Conservation (phyloP, 1,140 invertebrate genomes). For the Halesus radiatus region DNA sequence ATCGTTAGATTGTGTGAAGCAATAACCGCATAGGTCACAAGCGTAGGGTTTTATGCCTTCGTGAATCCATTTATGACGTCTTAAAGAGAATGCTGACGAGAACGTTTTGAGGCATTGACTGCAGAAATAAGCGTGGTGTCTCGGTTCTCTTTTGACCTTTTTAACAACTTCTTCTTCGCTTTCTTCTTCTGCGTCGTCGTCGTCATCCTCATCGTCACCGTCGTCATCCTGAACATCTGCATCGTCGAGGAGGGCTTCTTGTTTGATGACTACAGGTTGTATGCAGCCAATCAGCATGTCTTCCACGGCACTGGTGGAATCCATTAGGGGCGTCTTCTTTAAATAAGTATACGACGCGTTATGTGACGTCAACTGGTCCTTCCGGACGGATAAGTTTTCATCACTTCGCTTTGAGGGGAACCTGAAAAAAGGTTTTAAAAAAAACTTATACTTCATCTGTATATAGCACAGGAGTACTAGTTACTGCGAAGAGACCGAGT, state of each 20-base stretch:
- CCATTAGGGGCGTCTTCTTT: background rate
- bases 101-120: background rate
- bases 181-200: background rate
- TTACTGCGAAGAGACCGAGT: too few relatives aligned
- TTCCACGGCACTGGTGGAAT: background rate
- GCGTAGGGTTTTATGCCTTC: conserved; percentile 18
- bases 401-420: background rate
- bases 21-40: conserved; percentile 20
- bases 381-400: background rate
- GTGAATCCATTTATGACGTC: conserved; percentile 29
- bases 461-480: too few relatives aligned
- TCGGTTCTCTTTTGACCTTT: background rate
- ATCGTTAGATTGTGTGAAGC: conserved; percentile 22
- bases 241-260: background rate
- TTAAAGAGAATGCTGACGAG: conserved; percentile 1
- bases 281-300: background rate
- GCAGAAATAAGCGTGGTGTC: background rate
- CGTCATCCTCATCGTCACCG: background rate
- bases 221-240: background rate
- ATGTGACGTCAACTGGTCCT: background rate
- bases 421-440: background rate
- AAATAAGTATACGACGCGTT: background rate
- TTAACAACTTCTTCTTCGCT: background rate
- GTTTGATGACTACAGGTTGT: background rate
- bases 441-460: too few relatives aligned